Conservation (phyloP, 2,797 vertebrate genomes). For the Labroides dimidiatus region DNA sequence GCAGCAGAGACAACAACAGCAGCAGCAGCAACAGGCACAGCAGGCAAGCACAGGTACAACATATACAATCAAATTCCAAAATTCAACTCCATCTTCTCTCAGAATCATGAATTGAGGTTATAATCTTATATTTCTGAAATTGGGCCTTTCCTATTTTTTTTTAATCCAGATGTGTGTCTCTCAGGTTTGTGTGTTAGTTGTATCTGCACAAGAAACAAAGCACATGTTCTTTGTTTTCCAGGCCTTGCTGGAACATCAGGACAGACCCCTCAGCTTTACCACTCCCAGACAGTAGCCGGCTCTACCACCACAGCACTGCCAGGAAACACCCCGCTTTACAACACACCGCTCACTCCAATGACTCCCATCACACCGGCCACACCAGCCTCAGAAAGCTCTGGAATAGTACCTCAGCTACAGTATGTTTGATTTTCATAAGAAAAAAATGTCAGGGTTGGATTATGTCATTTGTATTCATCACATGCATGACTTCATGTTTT, state of each 20-base stretch:
- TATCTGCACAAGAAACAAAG: too few relatives aligned
- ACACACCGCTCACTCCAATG: conserved; percentile 92
- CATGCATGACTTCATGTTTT: background rate
- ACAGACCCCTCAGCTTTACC: conserved; percentile 96
- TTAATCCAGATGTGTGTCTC: background rate
- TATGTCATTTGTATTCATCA: background rate
- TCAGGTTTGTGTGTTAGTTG: too few relatives aligned
- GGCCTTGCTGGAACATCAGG: conserved; percentile 87
- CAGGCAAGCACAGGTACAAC: conserved; percentile 82
- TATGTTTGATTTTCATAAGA: conserved; percentile 78
- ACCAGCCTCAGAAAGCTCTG: conserved; percentile 96
- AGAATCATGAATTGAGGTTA: background rate
- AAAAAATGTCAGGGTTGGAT: background rate
- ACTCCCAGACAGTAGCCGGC: conserved; percentile 89
- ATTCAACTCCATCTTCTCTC: background rate
- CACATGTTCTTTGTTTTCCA: conserved; percentile 15
- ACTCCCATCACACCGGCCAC: conserved; percentile 97
- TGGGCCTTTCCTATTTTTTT: background rate
- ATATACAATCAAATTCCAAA: background rate
- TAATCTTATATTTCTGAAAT: background rate
- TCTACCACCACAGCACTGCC: conserved; percentile 94
- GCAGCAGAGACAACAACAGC: conserved; percentile 91
- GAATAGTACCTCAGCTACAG: conserved; percentile 98
- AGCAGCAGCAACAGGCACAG: conserved; percentile 79
- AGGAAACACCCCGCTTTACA: conserved; percentile 93